Evolutionary conservation across 2,888 invertebrate genomes (phyloP).

Genomic region (Sarcophaga subvicina): DNA sequence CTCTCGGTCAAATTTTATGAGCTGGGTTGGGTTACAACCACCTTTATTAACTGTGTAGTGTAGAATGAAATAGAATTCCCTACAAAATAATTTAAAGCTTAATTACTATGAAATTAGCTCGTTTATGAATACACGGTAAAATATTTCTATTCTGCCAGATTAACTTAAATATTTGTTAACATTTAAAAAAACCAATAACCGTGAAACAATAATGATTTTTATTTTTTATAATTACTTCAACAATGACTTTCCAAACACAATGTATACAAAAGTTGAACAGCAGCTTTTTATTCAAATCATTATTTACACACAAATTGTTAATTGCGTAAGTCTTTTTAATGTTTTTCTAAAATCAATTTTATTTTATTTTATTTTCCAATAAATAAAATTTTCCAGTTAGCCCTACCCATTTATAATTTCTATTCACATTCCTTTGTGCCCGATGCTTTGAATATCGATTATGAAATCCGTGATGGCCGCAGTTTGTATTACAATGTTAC

Average conservation of each 20-base stretch:
- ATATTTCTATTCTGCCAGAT: too few relatives aligned
- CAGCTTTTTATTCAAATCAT: background rate
- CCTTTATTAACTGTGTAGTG: too few relatives aligned
- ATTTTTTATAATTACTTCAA: conserved; percentile 9
- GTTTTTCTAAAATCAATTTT: background rate
- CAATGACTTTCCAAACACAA: background rate
- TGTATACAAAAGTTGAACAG: background rate
- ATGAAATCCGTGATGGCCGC: conserved; percentile 63
- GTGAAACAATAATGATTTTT: conserved; percentile 5
- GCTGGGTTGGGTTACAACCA: too few relatives aligned
- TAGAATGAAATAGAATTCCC: too few relatives aligned
- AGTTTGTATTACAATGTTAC: conserved; percentile 73
- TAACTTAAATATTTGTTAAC: background rate
- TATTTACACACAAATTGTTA: background rate
- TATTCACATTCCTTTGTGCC: conserved; percentile 76
- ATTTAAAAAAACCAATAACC: conserved; percentile 17
- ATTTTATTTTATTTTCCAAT: background rate
- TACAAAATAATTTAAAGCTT: too few relatives aligned
- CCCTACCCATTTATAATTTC: conserved; percentile 72
- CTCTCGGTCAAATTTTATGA: too few relatives aligned
- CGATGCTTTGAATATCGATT: conserved; percentile 71
- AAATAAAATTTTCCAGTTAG: conserved; percentile 31
- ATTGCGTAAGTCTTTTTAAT: conserved; percentile 19
- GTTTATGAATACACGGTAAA: too few relatives aligned
- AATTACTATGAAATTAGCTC: too few relatives aligned